Evolutionary conservation across 2,888 invertebrate species (phyloP).

Genomic region (Pogonocherus hispidulus): DNA sequence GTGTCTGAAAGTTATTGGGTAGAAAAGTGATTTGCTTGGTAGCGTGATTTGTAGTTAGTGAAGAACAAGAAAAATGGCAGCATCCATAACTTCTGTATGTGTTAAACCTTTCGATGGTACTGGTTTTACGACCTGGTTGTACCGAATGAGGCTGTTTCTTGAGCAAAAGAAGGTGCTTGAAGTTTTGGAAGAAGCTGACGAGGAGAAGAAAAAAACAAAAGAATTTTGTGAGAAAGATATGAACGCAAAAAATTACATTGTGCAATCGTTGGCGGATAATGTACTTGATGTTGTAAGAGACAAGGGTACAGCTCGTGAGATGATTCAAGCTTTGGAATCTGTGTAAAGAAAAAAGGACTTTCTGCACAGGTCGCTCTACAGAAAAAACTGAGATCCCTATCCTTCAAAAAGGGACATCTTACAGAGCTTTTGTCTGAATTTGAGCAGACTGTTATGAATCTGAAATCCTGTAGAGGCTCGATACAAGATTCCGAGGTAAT

Average conservation of each 20-base stretch:
- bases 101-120: not conserved
- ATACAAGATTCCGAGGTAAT: not conserved
- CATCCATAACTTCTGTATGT: not conserved
- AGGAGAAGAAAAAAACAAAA: not conserved
- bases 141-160: not conserved
- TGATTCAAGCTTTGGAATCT: too few relatives aligned
- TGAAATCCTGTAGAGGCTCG: not conserved
- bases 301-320: too few relatives aligned
- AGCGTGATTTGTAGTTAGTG: too few relatives aligned
- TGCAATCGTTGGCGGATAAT: too few relatives aligned
- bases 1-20: not conserved
- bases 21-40: too few relatives aligned
- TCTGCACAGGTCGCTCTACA: constrained; percentile 29
- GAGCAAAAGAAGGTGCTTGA: not conserved
- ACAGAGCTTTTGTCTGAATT: not conserved
- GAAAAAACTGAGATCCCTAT: constrained; percentile 34
- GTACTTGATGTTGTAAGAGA: too few relatives aligned
- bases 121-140: not conserved
- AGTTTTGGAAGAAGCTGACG: not conserved
- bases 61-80: not conserved
- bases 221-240: not conserved
- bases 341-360: too few relatives aligned
- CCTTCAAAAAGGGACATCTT: constrained; percentile 5
- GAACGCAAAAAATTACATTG: too few relatives aligned
- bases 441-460: constrained; percentile 5